Evolutionary conservation across 1,140 invertebrate species (phyloP).

Genomic region (Phocides pigmalion): DNA sequence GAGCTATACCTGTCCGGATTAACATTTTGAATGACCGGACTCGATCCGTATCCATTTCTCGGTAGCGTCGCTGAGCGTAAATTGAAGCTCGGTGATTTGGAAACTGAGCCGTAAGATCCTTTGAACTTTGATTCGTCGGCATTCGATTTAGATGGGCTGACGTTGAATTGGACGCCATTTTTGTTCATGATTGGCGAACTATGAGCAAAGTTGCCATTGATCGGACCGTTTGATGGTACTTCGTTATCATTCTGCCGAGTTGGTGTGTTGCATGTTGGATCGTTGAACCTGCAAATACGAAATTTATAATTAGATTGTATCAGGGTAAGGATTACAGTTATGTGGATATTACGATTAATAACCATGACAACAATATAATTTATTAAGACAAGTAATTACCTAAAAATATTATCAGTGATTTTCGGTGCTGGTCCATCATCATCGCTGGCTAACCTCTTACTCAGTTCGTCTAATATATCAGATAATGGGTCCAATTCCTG

Average conservation of each 20-base stretch:
- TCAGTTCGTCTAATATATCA: slow-evolving; percentile 84
- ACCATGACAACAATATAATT: too few relatives aligned
- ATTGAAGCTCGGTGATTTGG: slow-evolving; percentile 84
- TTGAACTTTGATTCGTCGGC: slow-evolving; percentile 78
- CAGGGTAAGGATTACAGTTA: too few relatives aligned
- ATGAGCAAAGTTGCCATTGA: slow-evolving; percentile 73
- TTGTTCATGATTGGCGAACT: slow-evolving; percentile 81
- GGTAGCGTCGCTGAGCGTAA: slow-evolving; percentile 88
- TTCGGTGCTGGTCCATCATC: slow-evolving; percentile 67
- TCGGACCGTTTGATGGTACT: slow-evolving; percentile 52
- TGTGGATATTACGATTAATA: too few relatives aligned
- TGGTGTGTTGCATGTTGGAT: slow-evolving; percentile 85
- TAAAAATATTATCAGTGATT: slow-evolving; percentile 81
- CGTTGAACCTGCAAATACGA: slow-evolving; percentile 85
- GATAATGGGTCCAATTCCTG: slow-evolving; percentile 82
- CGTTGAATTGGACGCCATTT: slow-evolving; percentile 77
- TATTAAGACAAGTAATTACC: slow-evolving; percentile 49
- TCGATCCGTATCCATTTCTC: slow-evolving; percentile 86
- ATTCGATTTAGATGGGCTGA: slow-evolving; percentile 76
- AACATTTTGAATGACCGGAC: slow-evolving; percentile 72
- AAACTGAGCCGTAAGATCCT: slow-evolving; percentile 60
- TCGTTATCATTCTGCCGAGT: slow-evolving; percentile 55
- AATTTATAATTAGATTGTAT: background rate
- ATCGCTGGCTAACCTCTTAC: slow-evolving; percentile 76
- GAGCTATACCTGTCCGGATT: slow-evolving; percentile 81